Conservation (phyloP, 2,113 vertebrate species). For the Thermophis baileyi region DNA sequence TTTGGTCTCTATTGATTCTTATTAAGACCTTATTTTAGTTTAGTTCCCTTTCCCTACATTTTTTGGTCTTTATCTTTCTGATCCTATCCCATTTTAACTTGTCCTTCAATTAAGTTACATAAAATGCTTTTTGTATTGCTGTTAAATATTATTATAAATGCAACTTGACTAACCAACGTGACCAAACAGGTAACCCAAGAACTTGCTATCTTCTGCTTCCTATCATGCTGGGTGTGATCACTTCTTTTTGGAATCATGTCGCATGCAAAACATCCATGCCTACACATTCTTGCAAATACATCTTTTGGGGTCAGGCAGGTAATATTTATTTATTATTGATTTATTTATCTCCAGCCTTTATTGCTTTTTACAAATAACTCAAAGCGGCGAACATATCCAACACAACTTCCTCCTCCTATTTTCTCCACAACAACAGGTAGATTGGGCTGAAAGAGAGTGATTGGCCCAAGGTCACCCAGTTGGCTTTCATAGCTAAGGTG, state of each 20-base stretch:
- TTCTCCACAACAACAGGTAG: no score
- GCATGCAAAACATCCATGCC: no score
- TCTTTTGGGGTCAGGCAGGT: not conserved
- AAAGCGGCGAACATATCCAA: no score
- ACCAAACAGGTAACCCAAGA: not conserved
- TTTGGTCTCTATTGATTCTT: not conserved
- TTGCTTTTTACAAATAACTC: no score
- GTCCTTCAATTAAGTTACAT: constrained; percentile 1
- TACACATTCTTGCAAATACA: not conserved
- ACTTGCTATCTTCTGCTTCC: not conserved
- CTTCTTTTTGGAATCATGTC: not conserved
- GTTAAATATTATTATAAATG: not conserved
- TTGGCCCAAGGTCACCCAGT: no score
- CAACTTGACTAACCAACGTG: not conserved
- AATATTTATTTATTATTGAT: no score
- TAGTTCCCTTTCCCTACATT: not conserved
- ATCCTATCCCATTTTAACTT: not conserved
- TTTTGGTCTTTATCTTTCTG: not conserved
- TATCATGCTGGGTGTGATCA: not conserved
- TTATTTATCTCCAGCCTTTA: no score
- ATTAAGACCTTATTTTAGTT: not conserved
- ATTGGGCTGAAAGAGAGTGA: no score
- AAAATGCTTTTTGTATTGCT: not conserved
- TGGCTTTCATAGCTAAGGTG: no score
- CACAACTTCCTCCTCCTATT: no score